Evolutionary conservation across 2,888 invertebrate genomes (phyloP).

Genomic region (Pandemis cinnamomeana): DNA sequence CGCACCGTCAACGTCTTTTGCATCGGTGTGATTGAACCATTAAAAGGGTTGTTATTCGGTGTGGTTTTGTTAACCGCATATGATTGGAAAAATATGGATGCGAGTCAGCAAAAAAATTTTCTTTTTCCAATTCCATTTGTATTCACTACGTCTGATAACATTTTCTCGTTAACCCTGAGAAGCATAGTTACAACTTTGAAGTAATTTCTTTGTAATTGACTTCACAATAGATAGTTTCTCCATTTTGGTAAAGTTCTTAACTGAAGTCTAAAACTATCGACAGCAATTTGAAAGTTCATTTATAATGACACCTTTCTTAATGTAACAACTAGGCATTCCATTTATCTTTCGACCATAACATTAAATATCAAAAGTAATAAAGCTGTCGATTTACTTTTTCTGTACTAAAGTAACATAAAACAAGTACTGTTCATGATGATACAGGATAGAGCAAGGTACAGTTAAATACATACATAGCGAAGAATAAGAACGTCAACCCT

Average conservation of each 20-base stretch:
- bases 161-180: no score
- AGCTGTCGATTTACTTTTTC: background rate
- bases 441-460: background rate
- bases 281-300: background rate
- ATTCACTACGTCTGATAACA: no score
- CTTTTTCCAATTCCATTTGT: no score
- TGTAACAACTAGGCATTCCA: background rate
- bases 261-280: background rate
- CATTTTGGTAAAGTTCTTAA: background rate
- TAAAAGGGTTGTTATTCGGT: no score
- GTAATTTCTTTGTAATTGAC: no score
- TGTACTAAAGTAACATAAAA: background rate
- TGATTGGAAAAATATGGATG: background rate
- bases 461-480: background rate
- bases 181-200: no score
- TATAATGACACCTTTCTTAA: background rate
- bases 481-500: constrained; percentile 24
- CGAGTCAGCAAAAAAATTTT: no score
- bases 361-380: background rate
- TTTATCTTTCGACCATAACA: background rate
- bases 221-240: no score
- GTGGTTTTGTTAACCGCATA: background rate
- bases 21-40: no score
- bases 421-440: background rate
- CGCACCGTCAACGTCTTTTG: no score